Conservation (phyloP, 1,140 invertebrate species). For the Procambarus virginalis region DNA sequence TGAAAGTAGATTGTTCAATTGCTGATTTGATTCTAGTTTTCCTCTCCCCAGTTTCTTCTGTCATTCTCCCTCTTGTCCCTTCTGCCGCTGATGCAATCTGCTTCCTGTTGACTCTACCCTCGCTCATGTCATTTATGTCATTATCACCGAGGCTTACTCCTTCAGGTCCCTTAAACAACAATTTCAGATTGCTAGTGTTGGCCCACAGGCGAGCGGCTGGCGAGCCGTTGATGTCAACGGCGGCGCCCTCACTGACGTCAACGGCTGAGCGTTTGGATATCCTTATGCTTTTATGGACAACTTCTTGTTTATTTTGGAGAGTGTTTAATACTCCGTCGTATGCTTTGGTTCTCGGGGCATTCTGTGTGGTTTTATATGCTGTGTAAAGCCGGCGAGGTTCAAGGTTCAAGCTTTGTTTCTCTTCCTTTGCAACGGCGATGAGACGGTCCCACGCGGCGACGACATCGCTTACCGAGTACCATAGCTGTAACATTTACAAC, state of each 20-base stretch:
- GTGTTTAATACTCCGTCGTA: neutral
- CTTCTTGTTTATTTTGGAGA: neutral
- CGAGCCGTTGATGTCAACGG: neutral
- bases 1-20: slow-evolving; percentile 23
- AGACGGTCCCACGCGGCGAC: slow-evolving; percentile 33
- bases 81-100: neutral
- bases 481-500: slow-evolving; percentile 17
- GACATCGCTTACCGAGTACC: slow-evolving; percentile 33
- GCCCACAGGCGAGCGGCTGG: too few relatives aligned
- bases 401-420: neutral
- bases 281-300: neutral
- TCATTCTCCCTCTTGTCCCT: neutral
- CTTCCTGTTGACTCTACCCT: neutral
- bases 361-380: neutral
- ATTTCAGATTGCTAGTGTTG: too few relatives aligned
- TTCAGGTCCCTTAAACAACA: too few relatives aligned
- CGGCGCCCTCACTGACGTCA: neutral
- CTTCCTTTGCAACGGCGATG: neutral
- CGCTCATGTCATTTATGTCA: neutral
- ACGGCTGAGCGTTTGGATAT: neutral
- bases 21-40: neutral
- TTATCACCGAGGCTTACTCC: neutral
- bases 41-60: neutral
- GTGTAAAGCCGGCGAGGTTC: neutral
- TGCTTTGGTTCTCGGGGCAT: neutral